Evolutionary conservation across 1,140 invertebrate species (phyloP), one percentile per base, ranked within the genome.

Genomic region (Nomia melanderi): DNA sequence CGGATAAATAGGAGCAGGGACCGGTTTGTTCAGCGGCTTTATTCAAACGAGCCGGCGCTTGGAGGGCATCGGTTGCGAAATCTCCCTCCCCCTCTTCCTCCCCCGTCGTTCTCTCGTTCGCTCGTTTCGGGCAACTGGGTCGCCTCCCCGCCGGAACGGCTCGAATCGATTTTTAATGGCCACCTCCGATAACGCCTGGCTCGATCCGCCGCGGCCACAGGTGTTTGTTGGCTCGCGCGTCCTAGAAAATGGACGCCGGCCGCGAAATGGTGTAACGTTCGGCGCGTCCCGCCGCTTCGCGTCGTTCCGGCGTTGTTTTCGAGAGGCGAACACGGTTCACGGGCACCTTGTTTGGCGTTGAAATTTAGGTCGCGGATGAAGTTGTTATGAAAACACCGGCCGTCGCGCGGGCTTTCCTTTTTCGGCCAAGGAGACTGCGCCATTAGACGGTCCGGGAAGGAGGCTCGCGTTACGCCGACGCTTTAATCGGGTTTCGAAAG

Each of bases 341-440:
- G 29, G 41, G 25, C 0, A 0, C 31, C 1, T n/a, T 3, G 20
- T 8, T 17, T 4, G 17, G 31, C 9, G 25, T 2, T n/a, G 23
- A 65, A 33, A 53, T 71, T 71, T 27, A 31, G 9, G 39, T 72
- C 59, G 54, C n/a, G 11, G 9, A 72, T 39, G 44, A 59, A 31
- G 59, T 36, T 29, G 33, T 50, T 39, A 23, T 53, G 59, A 33
- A 64, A 47, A 50, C 56, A 12, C 53, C 27, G 0, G 5, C 31
- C 29, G 57, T 59, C 29, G 27, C 56, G 56, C 29, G 29, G 29
- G 23, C 41, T 14, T 41, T 29, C 62, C 63, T 66, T 74, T 56
- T 75, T 75, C 72, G 72, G 63, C 57, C 72, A 75, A 75, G 72
- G 72, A 66, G 72, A 66, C 4, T 47, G 20, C 25, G n/a, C 63